Evolutionary conservation across 2,888 invertebrate species (phyloP).

Genomic region (Leucophenga maculata): DNA sequence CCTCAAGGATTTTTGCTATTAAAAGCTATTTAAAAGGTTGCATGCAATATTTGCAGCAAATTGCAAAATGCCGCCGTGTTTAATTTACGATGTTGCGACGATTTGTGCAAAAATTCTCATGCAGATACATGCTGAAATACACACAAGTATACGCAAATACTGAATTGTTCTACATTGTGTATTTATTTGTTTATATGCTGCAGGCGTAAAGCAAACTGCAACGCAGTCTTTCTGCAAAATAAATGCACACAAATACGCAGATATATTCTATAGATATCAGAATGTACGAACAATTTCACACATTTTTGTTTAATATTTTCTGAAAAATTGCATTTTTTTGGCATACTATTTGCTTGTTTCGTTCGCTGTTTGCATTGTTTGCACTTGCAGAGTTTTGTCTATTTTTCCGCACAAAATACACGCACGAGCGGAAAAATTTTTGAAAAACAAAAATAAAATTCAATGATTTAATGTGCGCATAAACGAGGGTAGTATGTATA

Average conservation of each 20-base stretch:
- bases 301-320: constrained; percentile 6
- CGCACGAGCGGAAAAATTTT: neutral
- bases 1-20: neutral
- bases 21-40: neutral
- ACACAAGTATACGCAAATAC: too few species aligned
- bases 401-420: neutral
- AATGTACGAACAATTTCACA: neutral
- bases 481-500: neutral
- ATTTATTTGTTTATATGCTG: too few species aligned
- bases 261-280: neutral
- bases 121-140: too few species aligned
- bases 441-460: neutral
- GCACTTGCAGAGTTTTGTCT: neutral
- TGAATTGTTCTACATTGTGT: too few species aligned
- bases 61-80: constrained; percentile 8
- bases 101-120: constrained; percentile 44
- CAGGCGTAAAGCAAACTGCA: too few species aligned
- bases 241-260: too few species aligned
- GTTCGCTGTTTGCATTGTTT: neutral
- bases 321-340: too few species aligned
- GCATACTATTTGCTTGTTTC: too few species aligned
- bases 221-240: too few species aligned
- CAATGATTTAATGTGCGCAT: neutral
- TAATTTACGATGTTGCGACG: constrained; percentile 8
- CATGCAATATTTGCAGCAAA: constrained; percentile 21